These are phyloP conservation scores for Mythimna ferrago DNA, from an alignment of 2,888 invertebrate species.

Conservation along the genomic window DNA sequence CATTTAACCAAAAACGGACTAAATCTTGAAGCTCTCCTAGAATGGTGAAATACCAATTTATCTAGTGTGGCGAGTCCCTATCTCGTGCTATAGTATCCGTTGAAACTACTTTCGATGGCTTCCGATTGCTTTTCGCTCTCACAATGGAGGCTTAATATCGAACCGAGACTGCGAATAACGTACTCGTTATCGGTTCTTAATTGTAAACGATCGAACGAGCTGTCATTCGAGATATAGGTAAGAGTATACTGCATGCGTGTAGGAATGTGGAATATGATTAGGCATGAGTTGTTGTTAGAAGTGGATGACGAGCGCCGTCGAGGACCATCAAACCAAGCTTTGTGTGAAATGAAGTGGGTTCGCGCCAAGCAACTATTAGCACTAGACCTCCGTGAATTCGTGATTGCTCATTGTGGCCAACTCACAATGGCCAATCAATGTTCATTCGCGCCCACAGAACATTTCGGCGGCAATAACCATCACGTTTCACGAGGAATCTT, in stretches of 20 bases:
- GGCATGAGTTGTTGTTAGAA: constrained; percentile 15
- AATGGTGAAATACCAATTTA: constrained; percentile 39
- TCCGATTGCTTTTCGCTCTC: constrained; percentile 80
- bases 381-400: constrained; percentile 67
- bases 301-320: constrained; percentile 28
- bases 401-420: constrained; percentile 84
- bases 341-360: constrained; percentile 75
- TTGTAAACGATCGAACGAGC: constrained; percentile 42
- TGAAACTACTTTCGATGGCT: constrained; percentile 77
- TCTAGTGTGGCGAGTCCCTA: constrained; percentile 48
- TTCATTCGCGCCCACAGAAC: constrained; percentile 71
- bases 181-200: constrained; percentile 59
- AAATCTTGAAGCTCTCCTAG: constrained; percentile 1
- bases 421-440: constrained; percentile 85
- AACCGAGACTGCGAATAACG: constrained; percentile 53
- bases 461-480: constrained; percentile 71
- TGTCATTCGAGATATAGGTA: constrained; percentile 34
- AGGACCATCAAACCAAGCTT: constrained; percentile 50
- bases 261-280: constrained; percentile 19
- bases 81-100: constrained; percentile 67
- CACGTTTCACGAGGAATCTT: constrained; percentile 59
- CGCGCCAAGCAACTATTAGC: constrained; percentile 75
- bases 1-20: constrained; percentile 6
- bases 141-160: constrained; percentile 76
- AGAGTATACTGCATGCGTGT: background rate